A percentile compares a stretch with the other conserved stretches of the same genome.
Evolutionary conservation across 1,140 invertebrate genomes (phyloP).

Genomic region (Pectinophora gossypiella): DNA sequence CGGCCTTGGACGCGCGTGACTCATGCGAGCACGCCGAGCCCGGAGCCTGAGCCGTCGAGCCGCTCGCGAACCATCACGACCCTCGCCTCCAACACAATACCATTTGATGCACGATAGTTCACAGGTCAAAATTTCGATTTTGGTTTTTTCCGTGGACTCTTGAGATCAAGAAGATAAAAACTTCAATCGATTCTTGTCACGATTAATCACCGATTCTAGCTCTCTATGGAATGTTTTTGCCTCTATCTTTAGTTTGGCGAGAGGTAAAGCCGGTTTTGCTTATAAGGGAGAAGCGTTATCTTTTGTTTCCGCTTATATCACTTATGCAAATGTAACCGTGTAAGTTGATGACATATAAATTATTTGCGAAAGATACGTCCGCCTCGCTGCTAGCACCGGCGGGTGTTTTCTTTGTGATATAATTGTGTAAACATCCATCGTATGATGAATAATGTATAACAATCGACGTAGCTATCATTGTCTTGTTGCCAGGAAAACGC

Average conservation of each 20-base stretch:
- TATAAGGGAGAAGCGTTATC: not conserved
- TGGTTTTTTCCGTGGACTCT: not conserved
- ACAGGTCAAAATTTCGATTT: not conserved
- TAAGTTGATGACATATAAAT: not conserved
- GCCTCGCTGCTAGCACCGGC: slow-evolving; percentile 3
- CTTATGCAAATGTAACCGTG: not conserved
- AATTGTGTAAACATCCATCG: slow-evolving; percentile 16
- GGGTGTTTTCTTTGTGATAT: slow-evolving; percentile 23
- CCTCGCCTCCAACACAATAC: not conserved
- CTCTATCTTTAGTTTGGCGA: not conserved
- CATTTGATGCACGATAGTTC: not conserved
- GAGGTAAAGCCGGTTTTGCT: no score
- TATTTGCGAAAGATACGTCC: not conserved
- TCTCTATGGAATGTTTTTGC: not conserved
- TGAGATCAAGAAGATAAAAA: not conserved
- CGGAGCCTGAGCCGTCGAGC: not conserved
- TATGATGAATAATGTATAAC: not conserved
- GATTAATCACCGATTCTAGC: not conserved
- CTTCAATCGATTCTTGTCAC: not conserved
- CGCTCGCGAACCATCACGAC: not conserved
- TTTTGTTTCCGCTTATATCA: not conserved
- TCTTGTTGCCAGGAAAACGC: not conserved
- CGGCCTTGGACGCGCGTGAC: slow-evolving; percentile 46
- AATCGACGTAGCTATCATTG: not conserved
- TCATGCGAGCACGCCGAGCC: slow-evolving; percentile 18